Base-by-base conservation (phyloP, 2,888 invertebrate genomes). In the Torymus aiolomorphi region DNA sequence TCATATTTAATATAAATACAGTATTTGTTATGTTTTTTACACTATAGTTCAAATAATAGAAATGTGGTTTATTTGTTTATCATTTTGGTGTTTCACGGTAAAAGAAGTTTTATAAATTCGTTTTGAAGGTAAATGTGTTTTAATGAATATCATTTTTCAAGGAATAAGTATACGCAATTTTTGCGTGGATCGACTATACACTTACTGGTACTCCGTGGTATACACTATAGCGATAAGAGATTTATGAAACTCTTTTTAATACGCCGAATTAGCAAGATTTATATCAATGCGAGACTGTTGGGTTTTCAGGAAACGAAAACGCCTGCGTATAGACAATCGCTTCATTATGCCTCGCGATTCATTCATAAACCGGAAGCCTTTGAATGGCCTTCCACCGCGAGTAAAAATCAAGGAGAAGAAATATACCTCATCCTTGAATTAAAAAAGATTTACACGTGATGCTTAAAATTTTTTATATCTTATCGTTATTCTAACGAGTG, bases 281-380 rank as follows among this genome's bases (percentile, higher is more conserved):
- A 18, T 76, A 69, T 78, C 67, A 81, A 76, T 69, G 71, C 62
- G 57, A 10, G 76, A 52, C 67, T 81, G 81, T 81, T 69, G 63
- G 31, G 67, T 81, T 81, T 81, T 81, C 78, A 72, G 67, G 78
- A 81, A 81, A 72, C 81, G 76, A 76, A 78, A 78, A 78, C 57
- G 71, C n/a, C 54, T 10, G 24, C n/a, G 56, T 11, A 13, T 16
- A n/a, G 18, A 81, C 78, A 81, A 81, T 76, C 72, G 76, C 4
- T 51, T 24, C 78, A 72, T 81, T 81, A 69, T 81, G 14, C 8
- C 56, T 14, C 57, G n/a, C 56, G 42, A 24, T 57, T 78, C 75
- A 76, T 81, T 78, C 69, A 65, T 54, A 72, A 72, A 76, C 61
- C 49, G 76, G 76, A 80, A 76, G 76, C 76, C 42, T 62, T 70